Base-by-base conservation (phyloP, 2,888 invertebrate genomes). In the Leucania comma region DNA sequence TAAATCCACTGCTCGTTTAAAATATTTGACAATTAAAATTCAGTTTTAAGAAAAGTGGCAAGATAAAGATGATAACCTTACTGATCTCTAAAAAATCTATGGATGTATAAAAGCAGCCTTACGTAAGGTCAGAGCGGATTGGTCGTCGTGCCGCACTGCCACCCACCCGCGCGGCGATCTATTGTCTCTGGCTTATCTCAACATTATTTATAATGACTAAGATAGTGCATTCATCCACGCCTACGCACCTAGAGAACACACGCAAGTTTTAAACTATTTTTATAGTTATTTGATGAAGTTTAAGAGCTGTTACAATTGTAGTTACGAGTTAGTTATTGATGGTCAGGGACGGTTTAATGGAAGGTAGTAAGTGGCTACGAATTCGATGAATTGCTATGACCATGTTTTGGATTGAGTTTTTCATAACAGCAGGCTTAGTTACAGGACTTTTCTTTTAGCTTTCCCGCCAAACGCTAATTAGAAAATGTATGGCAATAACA, bases 131-230 rank as follows among this genome's bases (percentile, higher is more conserved):
- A 75, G 54, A 57, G 72, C 73, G 59, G 26, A 77, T 50, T 90
- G 91, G 91, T 81, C 67, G 80, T 71, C 42, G 69, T 66, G 70
- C 75, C 86, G 74, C 93, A 92, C 90, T 64, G 70, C 75, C 86
- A 76, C 93, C 93, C 91, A 93, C 92, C 78, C 75, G 67, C 78
- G 89, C 88, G 88, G 87, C 86, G 86, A 91, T 92, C 93, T 91
- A 93, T 94, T 94, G 94, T 94, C 92, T 94, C 75, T 85, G 62
- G 88, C 91, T 93, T 93, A 93, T 93, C 94, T 92, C 86, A 84
- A 91, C 91, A 93, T 94, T 94, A 94, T 92, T 94, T 94, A 93
- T 93, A 93, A 94, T 93, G 92, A 92, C 90, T 91, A 81, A 89
- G 89, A 90, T 90, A 88, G 89, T 90, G 89, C 90, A 89, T 91